A percentile compares a stretch with the other conserved stretches of the same genome.
These are phyloP conservation scores for Pedetes capensis DNA, from an alignment of 2,113 vertebrate genomes.

Conservation along the genomic window DNA sequence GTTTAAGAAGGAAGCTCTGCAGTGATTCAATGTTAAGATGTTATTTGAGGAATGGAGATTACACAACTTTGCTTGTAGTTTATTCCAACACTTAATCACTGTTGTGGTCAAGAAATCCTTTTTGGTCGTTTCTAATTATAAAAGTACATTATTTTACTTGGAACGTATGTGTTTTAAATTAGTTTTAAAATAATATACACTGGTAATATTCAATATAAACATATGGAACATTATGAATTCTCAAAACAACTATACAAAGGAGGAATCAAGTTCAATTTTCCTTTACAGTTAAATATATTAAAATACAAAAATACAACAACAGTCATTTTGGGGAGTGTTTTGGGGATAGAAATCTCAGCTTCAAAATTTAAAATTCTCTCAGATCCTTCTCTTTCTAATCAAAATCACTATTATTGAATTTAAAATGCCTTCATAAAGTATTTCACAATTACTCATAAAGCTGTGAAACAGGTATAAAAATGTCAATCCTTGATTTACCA, in stretches of 20 bases:
- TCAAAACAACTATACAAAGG: not conserved
- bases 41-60: slow-evolving; percentile 60
- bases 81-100: slow-evolving; percentile 57
- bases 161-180: slow-evolving; percentile 8
- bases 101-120: slow-evolving; percentile 39
- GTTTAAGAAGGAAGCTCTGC: slow-evolving; percentile 36
- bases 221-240: not conserved
- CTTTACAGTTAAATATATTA: slow-evolving; percentile 35
- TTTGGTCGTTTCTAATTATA: slow-evolving; percentile 54
- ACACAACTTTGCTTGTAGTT: slow-evolving; percentile 62
- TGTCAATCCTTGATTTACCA: not conserved
- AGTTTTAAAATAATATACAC: slow-evolving; percentile 19
- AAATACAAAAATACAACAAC: not conserved
- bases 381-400: not conserved
- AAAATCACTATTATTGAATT: slow-evolving; percentile 33
- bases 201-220: not conserved
- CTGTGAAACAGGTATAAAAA: slow-evolving; percentile 25
- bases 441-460: slow-evolving; percentile 10
- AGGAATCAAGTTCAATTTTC: slow-evolving; percentile 14
- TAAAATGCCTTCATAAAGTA: not conserved
- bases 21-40: slow-evolving; percentile 58
- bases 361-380: not conserved
- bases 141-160: slow-evolving; percentile 19
- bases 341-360: not conserved
- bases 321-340: not conserved